Evolutionary conservation across 2,888 invertebrate genomes (phyloP), one percentile per base, ranked within the genome.

Genomic region (Polyommatus iphigenia): DNA sequence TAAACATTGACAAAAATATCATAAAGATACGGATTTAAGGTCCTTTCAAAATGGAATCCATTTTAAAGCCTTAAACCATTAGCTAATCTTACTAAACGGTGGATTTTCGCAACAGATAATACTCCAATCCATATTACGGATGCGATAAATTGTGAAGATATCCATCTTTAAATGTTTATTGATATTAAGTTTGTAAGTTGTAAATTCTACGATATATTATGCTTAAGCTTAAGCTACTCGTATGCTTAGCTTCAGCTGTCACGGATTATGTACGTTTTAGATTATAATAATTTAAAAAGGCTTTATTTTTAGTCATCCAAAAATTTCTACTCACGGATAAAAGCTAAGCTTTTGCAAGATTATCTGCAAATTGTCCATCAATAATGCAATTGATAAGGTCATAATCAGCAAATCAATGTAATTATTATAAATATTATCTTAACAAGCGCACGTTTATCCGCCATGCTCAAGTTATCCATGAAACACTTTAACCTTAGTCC

Each of bases 381-480:
- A 32, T 15, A 71, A 20, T 46, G 10, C 41, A 72, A 72, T 41
- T 18, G 20, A 73, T 73, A 46, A 20, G 18, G 24, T 50, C 24
- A n/a, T 15, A 41, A 73, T 50, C n/a, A n/a, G 46, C 10, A 72
- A 71, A 62, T 62, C n/a, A 18, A 36, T 72, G 20, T 41, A 46
- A 71, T 71, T 20, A 20, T 20, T 24, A 36, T 24, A 24, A 24
- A 24, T 24, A 24, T 24, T 24, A 24, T 41, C 7, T 10, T 73
- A 46, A 73, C 46, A 50, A 50, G 20, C 13, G 46, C 20, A n/a
- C 13, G 46, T 50, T 73, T 73, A 41, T 73, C 73, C 46, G 73
- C 41, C 73, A 24, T 24, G 50, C 10, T n/a, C 72, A 41, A 72
- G 72, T 72, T 72, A 72, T 72, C 72, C 73, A 50, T 75, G 50